Conservation (phyloP, 2,888 invertebrate genomes). For the Allacma fusca region DNA sequence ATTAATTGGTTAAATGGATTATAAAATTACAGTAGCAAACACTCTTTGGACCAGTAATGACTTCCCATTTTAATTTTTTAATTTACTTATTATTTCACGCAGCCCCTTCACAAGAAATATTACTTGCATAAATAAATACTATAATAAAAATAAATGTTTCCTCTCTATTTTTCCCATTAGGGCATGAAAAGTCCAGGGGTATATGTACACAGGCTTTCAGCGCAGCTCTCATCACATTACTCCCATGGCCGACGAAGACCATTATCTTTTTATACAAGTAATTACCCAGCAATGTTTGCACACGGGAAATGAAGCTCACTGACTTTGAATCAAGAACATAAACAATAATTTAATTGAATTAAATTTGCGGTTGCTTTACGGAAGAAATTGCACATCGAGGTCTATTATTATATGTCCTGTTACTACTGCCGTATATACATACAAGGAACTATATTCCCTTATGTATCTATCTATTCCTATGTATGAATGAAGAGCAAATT, state of each 20-base stretch:
- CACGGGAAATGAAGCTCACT: constrained; percentile 20
- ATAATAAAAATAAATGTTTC: constrained; percentile 18
- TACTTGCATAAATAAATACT: not conserved
- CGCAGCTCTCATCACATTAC: not conserved
- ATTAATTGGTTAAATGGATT: constrained; percentile 21
- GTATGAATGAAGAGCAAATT: too few species aligned
- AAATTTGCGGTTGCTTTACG: not conserved
- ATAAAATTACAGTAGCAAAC: constrained; percentile 18
- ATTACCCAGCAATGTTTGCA: constrained; percentile 11
- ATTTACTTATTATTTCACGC: constrained; percentile 16
- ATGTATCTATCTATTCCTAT: too few species aligned
- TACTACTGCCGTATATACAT: too few species aligned
- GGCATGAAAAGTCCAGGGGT: not conserved
- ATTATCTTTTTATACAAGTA: not conserved
- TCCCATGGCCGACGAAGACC: not conserved
- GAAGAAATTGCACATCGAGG: not conserved
- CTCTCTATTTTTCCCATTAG: not conserved
- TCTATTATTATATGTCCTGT: not conserved
- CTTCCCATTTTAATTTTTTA: constrained; percentile 24
- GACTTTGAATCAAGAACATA: constrained; percentile 8
- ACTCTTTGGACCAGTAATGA: not conserved
- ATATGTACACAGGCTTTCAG: not conserved
- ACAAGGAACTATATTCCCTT: too few species aligned
- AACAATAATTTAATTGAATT: constrained; percentile 19
- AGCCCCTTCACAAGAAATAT: not conserved